phyloP scores from a whole-genome alignment of 2,888 invertebrate species.

The Sycophila texana region DNA sequence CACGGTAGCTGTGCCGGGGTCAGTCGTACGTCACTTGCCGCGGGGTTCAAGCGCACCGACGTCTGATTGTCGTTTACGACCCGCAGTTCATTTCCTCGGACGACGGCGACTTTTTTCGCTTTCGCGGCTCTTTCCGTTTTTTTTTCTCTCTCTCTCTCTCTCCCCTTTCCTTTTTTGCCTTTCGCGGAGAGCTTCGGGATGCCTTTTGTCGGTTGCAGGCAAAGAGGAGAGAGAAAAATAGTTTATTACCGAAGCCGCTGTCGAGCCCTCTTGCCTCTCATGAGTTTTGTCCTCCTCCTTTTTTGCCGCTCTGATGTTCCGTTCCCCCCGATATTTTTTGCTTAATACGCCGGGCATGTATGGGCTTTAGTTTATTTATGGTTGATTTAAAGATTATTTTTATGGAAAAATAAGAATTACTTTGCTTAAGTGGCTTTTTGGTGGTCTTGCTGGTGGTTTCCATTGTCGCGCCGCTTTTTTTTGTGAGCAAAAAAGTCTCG shows the following conservation, averaged over 20 bases:
- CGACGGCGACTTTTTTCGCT: conserved; percentile 20
- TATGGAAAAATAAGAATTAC: not conserved
- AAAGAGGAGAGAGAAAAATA: conserved; percentile 40
- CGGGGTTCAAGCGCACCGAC: conserved; percentile 55
- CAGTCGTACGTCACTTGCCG: conserved; percentile 65
- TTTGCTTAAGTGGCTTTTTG: not conserved
- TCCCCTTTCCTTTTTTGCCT: not conserved
- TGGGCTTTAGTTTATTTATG: conserved; percentile 33
- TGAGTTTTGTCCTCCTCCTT: not conserved
- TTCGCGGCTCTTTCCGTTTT: not conserved
- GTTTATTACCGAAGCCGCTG: conserved; percentile 36
- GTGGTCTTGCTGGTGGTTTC: too few species aligned
- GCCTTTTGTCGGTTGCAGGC: conserved; percentile 11
- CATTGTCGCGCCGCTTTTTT: too few species aligned
- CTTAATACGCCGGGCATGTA: conserved; percentile 1
- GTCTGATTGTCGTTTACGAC: conserved; percentile 68
- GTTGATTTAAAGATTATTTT: conserved; percentile 20
- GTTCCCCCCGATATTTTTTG: conserved; percentile 37
- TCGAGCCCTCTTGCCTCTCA: not conserved
- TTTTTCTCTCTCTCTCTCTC: not conserved
- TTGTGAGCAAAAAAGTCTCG: too few species aligned
- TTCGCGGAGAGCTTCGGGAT: not conserved
- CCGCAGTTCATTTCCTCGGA: conserved; percentile 52
- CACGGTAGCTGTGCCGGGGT: conserved; percentile 66
- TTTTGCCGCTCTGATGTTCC: not conserved